A percentile compares a stretch with the other conserved stretches of the same genome.
Evolutionary conservation across 2,797 vertebrate species (phyloP).

Genomic region (Catamblyrhynchus diadema): DNA sequence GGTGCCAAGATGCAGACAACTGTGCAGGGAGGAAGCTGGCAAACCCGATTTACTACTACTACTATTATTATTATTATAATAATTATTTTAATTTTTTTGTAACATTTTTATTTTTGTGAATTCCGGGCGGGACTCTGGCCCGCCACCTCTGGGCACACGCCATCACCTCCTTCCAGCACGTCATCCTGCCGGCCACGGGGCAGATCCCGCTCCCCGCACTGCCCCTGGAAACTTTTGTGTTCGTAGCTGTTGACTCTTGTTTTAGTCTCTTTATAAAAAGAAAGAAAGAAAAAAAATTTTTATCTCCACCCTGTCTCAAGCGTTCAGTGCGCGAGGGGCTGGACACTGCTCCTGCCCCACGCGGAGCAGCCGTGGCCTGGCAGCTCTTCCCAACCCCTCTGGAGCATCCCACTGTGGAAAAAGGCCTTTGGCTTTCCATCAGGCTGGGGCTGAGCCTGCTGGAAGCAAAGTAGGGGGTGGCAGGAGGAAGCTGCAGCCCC

Average conservation of each 20-base stretch:
- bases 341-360: not conserved
- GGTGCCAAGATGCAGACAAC: conserved; percentile 37
- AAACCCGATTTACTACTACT: conserved; percentile 62
- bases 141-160: not conserved
- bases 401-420: not conserved
- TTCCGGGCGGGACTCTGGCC: not conserved
- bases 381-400: not conserved
- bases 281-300: not conserved
- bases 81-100: conserved; percentile 65
- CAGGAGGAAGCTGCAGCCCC: not conserved
- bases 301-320: conserved; percentile 24
- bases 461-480: not conserved
- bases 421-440: not conserved
- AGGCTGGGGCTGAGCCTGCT: not conserved
- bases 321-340: not conserved
- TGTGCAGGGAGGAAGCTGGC: conserved; percentile 52
- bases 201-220: not conserved
- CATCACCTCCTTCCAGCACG: not conserved
- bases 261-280: conserved; percentile 63
- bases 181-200: not conserved
- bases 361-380: not conserved
- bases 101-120: conserved; percentile 59
- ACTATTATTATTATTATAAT: conserved; percentile 64
- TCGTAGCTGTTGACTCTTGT: conserved; percentile 59
- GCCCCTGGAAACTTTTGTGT: conserved; percentile 43